Conservation (phyloP, 2,113 vertebrate genomes). For the Odontophorus gujanensis region DNA sequence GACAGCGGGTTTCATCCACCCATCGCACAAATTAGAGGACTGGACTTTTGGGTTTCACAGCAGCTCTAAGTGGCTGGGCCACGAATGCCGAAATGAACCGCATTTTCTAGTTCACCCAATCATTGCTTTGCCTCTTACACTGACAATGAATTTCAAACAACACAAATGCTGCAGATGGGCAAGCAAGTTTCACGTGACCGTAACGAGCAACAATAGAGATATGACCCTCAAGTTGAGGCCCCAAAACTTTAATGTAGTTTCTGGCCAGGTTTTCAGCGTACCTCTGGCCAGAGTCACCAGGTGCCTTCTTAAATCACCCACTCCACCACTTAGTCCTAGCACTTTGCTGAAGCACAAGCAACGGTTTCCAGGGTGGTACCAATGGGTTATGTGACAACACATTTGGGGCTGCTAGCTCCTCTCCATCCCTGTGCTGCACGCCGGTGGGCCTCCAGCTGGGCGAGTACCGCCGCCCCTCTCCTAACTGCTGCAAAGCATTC, state of each 20-base stretch:
- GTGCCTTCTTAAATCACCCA: not conserved
- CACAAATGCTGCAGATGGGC: fast-evolving
- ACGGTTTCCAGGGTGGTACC: not conserved
- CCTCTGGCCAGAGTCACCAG: not conserved
- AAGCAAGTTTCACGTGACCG: not conserved
- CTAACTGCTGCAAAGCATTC: not conserved
- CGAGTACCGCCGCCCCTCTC: fast-evolving
- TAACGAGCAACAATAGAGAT: not conserved
- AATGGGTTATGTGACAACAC: not conserved
- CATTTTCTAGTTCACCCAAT: not conserved
- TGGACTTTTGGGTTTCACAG: not conserved
- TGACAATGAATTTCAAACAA: not conserved
- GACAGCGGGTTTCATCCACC: not conserved
- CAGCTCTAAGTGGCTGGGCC: not conserved
- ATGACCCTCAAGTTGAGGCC: fast-evolving
- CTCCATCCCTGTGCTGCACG: not conserved
- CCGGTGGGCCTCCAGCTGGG: not conserved
- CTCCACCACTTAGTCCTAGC: fast-evolving
- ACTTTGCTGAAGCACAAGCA: not conserved
- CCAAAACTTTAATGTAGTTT: not conserved
- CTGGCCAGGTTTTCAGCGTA: not conserved
- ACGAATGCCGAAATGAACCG: not conserved
- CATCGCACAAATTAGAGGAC: not conserved
- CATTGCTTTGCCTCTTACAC: fast-evolving
- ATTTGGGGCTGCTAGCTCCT: not conserved